Conservation (phyloP, 2,888 invertebrate species). For the Cephus pygmeus region DNA sequence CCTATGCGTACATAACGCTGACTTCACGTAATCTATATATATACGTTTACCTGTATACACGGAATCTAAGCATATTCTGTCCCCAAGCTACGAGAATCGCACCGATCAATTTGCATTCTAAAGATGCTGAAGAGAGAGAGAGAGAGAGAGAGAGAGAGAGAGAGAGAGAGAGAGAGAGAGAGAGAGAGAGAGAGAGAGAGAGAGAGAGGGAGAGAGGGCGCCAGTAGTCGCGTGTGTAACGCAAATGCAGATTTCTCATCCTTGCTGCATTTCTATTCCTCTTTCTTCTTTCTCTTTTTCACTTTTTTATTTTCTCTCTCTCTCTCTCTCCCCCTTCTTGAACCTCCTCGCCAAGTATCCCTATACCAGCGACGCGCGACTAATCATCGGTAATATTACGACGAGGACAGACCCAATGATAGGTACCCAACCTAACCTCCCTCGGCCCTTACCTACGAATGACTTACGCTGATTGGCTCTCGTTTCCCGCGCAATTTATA, state of each 20-base stretch:
- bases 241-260: too few species aligned
- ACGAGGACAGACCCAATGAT: slow-evolving; percentile 23
- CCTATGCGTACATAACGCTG: too few species aligned
- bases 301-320: too few species aligned
- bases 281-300: too few species aligned
- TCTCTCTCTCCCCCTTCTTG: too few species aligned
- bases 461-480: slow-evolving; percentile 36
- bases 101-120: slow-evolving; percentile 55
- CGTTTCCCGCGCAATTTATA: slow-evolving; percentile 37
- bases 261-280: too few species aligned
- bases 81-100: slow-evolving; percentile 51
- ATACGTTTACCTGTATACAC: too few species aligned
- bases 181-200: not conserved
- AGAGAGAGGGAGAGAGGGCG: not conserved
- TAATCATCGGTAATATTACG: slow-evolving; percentile 22
- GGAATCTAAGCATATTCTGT: slow-evolving; percentile 51
- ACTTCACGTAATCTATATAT: too few species aligned
- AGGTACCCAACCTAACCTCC: slow-evolving; percentile 22
- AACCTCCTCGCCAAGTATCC: too few species aligned
- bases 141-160: too few species aligned
- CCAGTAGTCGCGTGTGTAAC: too few species aligned
- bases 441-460: slow-evolving; percentile 13
- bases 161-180: not conserved
- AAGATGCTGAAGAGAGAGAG: slow-evolving; percentile 31
- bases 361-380: not conserved